Base-by-base conservation (phyloP, 1,140 invertebrate species). In the Hyles vespertilio region DNA sequence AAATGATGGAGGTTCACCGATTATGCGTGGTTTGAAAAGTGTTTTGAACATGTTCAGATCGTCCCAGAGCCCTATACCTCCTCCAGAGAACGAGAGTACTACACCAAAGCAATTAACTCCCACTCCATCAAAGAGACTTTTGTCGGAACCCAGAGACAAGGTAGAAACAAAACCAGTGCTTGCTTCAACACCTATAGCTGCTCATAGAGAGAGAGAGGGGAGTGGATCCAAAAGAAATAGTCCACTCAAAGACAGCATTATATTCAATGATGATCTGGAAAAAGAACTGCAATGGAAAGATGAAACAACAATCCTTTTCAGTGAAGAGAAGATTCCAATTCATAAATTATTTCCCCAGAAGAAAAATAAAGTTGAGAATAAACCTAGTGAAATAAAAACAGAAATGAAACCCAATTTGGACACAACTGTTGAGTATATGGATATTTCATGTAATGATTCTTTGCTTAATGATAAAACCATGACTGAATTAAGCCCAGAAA, bases 31-130 rank as follows among this genome's bases (percentile, higher is more conserved):
- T 0, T 55, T 89, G 0, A 86, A 86, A 60, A 81, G 73, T 80
- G 86, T 89, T 10, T 61, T 89, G 0, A 89, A 77, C 56, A 87
- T 89, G 72, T 89, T 89, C 49, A 69, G 81, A 51, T 66, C 85
- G 10, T 88, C 84, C 7, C 80, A 86, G 43, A 87, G 84, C 56
- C 84, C 86, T n/a, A 76, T 81, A 65, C 72, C 72, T 40, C 64
- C 72, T 32, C 32, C 56, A 50, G 79, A 70, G 7, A 54, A 9
- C 50, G 59, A 66, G 44, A 34, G 50, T 53, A 22, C 22, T 11
- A n/a, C n/a, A n/a, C 22, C 47, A 48, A 48, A 48, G n/a, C 47
- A 48, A 11, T 12, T 48, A 12, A 12, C 47, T n/a, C 47, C 47
- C 3, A 48, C n/a, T 12, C n/a, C 10, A 3, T 6, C n/a, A 10